Percentiles rank a stretch among this genome's conserved stretches.
Conservation (phyloP, 2,113 vertebrate species). For the Manacus vitellinus region DNA sequence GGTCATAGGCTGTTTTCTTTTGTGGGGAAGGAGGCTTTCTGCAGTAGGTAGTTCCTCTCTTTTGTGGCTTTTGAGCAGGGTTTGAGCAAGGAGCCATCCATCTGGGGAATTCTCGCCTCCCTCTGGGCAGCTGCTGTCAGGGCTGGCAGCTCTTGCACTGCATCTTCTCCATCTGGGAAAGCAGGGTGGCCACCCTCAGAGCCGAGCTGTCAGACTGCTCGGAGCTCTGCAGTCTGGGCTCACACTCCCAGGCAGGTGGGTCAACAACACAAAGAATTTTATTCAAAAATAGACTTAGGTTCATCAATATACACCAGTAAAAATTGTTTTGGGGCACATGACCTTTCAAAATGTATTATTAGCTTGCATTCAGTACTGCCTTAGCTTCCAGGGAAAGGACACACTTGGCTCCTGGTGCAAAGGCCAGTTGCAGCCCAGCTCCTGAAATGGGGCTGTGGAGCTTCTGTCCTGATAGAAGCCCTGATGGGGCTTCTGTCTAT, state of each 20-base stretch:
- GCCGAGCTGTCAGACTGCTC: neutral
- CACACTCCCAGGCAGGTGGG: neutral
- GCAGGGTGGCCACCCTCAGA: neutral
- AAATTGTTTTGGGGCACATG: neutral
- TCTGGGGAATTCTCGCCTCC: neutral
- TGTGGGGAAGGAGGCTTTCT: neutral
- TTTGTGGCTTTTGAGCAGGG: neutral
- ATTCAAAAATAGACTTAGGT: neutral
- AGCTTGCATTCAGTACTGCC: neutral
- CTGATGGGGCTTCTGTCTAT: neutral
- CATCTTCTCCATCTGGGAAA: neutral
- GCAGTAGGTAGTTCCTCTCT: neutral
- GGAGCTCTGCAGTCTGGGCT: neutral
- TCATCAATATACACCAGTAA: neutral
- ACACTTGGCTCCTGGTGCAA: neutral
- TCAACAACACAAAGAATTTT: neutral
- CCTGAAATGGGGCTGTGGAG: neutral
- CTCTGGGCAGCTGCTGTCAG: neutral
- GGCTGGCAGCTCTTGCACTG: neutral
- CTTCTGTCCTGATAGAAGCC: neutral
- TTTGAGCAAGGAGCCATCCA: neutral
- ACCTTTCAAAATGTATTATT: neutral
- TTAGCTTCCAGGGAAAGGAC: neutral
- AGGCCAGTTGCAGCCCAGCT: neutral
- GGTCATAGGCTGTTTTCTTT: neutral